Conservation (phyloP, 2,113 vertebrate species). For the Alectura lathami region DNA sequence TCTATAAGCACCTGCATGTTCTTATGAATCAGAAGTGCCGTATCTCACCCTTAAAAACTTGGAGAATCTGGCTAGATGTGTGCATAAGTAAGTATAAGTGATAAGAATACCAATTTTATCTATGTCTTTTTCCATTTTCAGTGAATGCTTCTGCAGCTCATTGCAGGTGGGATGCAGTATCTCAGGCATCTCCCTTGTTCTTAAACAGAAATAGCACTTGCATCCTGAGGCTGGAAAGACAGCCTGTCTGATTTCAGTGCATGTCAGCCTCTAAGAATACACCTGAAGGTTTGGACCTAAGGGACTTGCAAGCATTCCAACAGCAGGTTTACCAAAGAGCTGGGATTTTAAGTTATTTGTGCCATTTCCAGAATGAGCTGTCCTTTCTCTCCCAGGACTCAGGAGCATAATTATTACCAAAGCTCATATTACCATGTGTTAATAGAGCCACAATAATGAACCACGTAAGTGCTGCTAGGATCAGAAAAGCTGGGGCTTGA, state of each 20-base stretch:
- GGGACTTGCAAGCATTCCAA: background rate
- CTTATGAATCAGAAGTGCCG: background rate
- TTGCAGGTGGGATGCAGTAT: background rate
- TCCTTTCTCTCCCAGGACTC: background rate
- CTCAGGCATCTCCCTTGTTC: background rate
- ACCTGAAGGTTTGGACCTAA: background rate
- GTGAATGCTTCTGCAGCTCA: background rate
- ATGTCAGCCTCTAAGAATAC: background rate
- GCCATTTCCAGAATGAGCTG: background rate
- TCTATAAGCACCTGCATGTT: background rate
- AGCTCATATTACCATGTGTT: background rate
- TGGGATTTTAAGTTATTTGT: background rate
- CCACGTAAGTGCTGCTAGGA: background rate
- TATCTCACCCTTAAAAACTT: background rate
- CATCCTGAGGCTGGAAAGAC: background rate
- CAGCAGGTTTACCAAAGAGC: background rate
- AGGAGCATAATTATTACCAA: conserved; percentile 3
- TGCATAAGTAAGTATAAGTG: background rate
- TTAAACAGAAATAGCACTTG: background rate
- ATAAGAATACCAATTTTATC: background rate
- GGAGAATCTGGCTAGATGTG: background rate
- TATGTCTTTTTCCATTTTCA: background rate
- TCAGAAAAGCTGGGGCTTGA: conserved; percentile 8
- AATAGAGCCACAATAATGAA: conserved; percentile 14
- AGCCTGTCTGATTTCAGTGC: background rate